Evolutionary conservation across 2,888 invertebrate genomes (phyloP), one percentile per base, ranked within the genome.

Genomic region (Heliconius charithonia): DNA sequence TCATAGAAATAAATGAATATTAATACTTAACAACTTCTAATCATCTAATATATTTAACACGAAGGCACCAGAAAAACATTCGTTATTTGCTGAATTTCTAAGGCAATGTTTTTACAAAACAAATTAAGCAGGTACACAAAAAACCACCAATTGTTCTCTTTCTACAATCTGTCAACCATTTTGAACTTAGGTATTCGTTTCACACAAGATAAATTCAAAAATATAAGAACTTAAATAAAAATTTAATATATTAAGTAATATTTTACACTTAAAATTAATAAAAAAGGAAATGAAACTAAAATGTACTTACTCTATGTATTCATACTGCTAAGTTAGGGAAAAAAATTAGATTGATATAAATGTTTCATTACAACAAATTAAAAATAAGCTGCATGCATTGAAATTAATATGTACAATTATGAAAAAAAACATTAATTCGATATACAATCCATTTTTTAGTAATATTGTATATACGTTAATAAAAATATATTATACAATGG

Each of bases 1-100:
- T 95, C 95, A 95, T 95, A 95, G 95, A 95, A 95, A 93, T 88
- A 87, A 87, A 88, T 91, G 86, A 87, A 91, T 84, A 88, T 82
- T 83, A 86, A 87, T 86, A 86, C 87, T 89, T 89, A 89, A 86
- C 86, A 90, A 88, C 87, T 86, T 87, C 86, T 88, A 88, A 88
- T 84, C 83, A 83, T 84, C 81, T 84, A 86, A 85, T 86, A 87
- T 88, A 86, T 89, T 88, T 90, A 90, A 91, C 89, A 84, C 87
- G 87, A 84, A 79, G 79, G 79, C 76, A 76, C 71, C 71, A 76
- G 51, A 27, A 32, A 66, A 78, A 79, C 80, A 79, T 77, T 80
- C 62, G 75, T 73, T 80, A 77, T 56, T 80, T 78, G 70, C 74
- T 76, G 76, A 74, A 82, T 59, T 79, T 79, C 72, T 67, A 71